Evolutionary conservation across 2,888 invertebrate genomes (phyloP).

Genomic region (Thereva nobilitata): DNA sequence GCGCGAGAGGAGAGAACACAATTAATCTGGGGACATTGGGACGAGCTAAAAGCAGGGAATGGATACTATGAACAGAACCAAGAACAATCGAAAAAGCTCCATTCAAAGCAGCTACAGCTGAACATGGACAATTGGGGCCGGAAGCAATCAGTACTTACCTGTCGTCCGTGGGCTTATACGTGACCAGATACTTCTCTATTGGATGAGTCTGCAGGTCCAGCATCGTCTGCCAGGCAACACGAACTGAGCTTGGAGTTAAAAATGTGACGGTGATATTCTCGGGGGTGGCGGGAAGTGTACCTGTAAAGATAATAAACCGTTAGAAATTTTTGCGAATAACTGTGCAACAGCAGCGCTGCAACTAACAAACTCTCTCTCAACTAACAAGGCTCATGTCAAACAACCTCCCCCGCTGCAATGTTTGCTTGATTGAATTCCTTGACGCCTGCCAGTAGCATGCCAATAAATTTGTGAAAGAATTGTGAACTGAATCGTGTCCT

Average conservation of each 20-base stretch:
- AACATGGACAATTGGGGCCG: background rate
- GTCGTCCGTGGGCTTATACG: constrained; percentile 87
- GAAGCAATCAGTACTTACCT: constrained; percentile 66
- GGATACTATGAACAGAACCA: background rate
- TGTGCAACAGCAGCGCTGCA: background rate
- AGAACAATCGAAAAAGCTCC: constrained; percentile 25
- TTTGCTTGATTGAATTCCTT: no score
- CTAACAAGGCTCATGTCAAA: no score
- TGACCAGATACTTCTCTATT: constrained; percentile 88
- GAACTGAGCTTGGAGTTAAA: constrained; percentile 81
- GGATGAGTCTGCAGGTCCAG: constrained; percentile 65
- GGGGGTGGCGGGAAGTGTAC: constrained; percentile 78
- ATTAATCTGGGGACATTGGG: constrained; percentile 7
- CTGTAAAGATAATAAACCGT: constrained; percentile 58
- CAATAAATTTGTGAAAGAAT: no score
- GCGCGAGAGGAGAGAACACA: background rate
- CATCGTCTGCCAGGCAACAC: constrained; percentile 84
- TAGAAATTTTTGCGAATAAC: background rate
- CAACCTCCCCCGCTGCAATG: no score
- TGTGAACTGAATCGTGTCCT: no score
- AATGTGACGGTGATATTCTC: constrained; percentile 90
- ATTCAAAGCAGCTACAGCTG: constrained; percentile 29
- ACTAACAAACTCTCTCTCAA: no score
- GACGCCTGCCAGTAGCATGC: no score
- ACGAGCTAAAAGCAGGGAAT: background rate